Conservation (phyloP, 2,888 invertebrate genomes). For the Lithophane leautieri region DNA sequence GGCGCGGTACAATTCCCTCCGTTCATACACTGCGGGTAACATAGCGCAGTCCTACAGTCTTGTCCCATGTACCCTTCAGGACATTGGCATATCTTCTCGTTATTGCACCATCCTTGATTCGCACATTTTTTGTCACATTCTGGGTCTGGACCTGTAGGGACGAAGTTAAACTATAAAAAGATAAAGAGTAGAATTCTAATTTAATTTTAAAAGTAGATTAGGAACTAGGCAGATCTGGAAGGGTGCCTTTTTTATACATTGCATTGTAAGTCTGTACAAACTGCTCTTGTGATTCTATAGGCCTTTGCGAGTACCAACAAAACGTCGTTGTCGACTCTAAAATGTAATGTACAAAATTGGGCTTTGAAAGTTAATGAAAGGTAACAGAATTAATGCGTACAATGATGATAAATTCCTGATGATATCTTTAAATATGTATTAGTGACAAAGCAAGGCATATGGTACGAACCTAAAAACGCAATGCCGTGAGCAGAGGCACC, state of each 20-base stretch:
- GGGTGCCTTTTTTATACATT: slow-evolving; percentile 2
- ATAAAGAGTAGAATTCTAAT: neutral
- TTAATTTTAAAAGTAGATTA: neutral
- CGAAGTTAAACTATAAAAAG: neutral
- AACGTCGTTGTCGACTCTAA: too few relatives aligned
- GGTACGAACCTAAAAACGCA: slow-evolving; percentile 89
- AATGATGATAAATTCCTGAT: slow-evolving; percentile 7
- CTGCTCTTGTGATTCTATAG: neutral
- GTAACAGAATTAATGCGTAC: slow-evolving; percentile 14
- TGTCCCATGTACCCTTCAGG: slow-evolving; percentile 97
- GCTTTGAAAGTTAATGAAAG: neutral
- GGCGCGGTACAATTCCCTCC: slow-evolving; percentile 97
- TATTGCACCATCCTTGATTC: slow-evolving; percentile 96
- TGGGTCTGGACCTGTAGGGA: slow-evolving; percentile 94
- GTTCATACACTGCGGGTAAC: slow-evolving; percentile 98
- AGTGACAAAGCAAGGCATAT: slow-evolving; percentile 79
- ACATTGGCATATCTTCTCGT: slow-evolving; percentile 96
- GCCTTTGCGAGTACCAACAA: neutral
- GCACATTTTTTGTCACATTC: slow-evolving; percentile 97
- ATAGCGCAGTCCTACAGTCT: slow-evolving; percentile 96
- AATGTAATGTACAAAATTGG: slow-evolving; percentile 16
- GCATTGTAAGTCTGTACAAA: neutral
- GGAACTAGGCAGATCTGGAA: neutral
- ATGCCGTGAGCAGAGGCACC: slow-evolving; percentile 89
- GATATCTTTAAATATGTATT: slow-evolving; percentile 33